These are phyloP conservation scores for Sialis fuliginosa DNA, from an alignment of 2,888 invertebrate genomes.

Conservation along the genomic window DNA sequence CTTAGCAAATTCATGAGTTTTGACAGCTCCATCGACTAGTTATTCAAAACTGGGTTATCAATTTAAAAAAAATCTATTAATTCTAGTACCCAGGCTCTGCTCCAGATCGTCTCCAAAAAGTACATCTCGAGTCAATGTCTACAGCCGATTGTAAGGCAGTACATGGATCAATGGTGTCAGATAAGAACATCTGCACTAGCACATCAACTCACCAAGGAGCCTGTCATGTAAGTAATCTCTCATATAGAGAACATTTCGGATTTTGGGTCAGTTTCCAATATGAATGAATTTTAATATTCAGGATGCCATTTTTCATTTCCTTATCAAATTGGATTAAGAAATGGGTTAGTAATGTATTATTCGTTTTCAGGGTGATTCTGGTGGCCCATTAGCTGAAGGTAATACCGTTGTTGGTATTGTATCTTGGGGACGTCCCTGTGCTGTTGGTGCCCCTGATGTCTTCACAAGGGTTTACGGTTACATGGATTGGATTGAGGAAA, in stretches of 20 bases:
- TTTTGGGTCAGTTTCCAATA: too few species aligned
- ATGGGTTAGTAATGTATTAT: background rate
- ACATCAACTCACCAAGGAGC: background rate
- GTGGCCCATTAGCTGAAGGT: conserved; percentile 33
- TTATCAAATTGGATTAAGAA: background rate
- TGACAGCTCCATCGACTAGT: too few species aligned
- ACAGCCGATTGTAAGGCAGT: background rate
- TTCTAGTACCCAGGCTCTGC: background rate
- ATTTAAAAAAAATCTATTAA: background rate
- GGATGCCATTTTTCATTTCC: too few species aligned
- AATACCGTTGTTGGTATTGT: conserved; percentile 34
- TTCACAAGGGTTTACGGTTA: background rate
- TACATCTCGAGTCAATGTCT: background rate
- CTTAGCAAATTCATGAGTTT: too few species aligned
- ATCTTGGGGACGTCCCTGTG: conserved; percentile 28
- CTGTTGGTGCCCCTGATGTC: conserved; percentile 19
- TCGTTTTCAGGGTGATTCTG: conserved; percentile 24
- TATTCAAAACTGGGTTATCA: background rate
- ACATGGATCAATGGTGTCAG: background rate
- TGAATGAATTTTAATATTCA: too few species aligned
- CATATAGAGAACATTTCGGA: too few species aligned
- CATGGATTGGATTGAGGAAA: background rate
- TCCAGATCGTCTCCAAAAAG: background rate
- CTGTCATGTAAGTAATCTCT: background rate
- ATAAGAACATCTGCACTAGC: background rate